Conservation (phyloP, 2,113 vertebrate species). For the Dissostichus mawsoni region DNA sequence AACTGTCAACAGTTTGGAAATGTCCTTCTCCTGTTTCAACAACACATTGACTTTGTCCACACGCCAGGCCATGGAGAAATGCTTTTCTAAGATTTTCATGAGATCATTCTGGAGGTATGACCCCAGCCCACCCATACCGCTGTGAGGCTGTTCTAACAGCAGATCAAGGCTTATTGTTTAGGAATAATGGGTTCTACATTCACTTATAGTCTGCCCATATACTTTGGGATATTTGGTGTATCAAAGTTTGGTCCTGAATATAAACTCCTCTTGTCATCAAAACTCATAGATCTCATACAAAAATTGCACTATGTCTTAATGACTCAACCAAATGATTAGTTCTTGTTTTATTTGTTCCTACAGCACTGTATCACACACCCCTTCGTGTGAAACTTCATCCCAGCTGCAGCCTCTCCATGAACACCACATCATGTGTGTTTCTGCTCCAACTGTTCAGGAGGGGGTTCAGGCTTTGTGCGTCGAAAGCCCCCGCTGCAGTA, state of each 20-base stretch:
- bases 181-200: background rate
- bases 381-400: background rate
- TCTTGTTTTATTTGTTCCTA: background rate
- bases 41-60: no score
- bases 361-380: constrained; percentile 1
- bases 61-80: no score
- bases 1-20: no score
- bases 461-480: constrained; percentile 32
- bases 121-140: no score
- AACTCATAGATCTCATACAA: background rate
- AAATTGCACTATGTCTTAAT: background rate
- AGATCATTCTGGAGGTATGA: background rate
- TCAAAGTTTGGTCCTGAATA: background rate
- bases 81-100: background rate
- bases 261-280: background rate
- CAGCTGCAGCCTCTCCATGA: constrained; percentile 64
- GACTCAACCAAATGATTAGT: background rate
- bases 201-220: background rate
- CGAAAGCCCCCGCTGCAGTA: background rate
- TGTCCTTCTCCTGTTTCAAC: background rate
- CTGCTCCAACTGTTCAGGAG: constrained; percentile 50
- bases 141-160: no score
- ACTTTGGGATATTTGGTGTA: background rate
- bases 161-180: background rate
- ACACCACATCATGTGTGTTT: constrained; percentile 4